Evolutionary conservation across 2,888 invertebrate genomes (phyloP).

Genomic region (Listrodromus nycthemerus): DNA sequence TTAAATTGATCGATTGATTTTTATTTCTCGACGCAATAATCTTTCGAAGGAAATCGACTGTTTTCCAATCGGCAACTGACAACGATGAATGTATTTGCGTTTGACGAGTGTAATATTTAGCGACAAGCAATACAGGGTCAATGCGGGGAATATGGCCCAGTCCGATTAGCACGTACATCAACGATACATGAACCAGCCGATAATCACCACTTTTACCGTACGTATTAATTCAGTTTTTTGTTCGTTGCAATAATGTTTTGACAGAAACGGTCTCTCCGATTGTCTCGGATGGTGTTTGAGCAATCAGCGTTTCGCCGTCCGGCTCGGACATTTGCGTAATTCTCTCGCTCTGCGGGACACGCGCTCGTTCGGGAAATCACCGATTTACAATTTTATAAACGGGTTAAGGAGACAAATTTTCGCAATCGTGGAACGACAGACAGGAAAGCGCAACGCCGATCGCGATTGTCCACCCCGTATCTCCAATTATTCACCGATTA

Average conservation of each 20-base stretch:
- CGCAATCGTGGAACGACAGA: conserved; percentile 75
- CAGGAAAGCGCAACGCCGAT: conserved; percentile 69
- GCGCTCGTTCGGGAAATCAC: conserved; percentile 44
- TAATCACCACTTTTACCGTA: too few species aligned
- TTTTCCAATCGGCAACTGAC: too few species aligned
- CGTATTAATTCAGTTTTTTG: not conserved
- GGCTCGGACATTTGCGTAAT: conserved; percentile 56
- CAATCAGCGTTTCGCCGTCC: conserved; percentile 20
- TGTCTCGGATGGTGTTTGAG: not conserved
- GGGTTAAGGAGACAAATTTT: conserved; percentile 81
- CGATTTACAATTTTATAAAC: conserved; percentile 68
- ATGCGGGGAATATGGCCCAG: too few species aligned
- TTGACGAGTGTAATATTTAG: not conserved
- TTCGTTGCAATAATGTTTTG: not conserved
- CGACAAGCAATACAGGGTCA: too few species aligned
- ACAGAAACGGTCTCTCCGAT: conserved; percentile 7
- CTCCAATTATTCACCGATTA: conserved; percentile 75
- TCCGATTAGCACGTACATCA: too few species aligned
- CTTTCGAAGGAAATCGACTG: too few species aligned
- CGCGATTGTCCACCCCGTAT: conserved; percentile 74
- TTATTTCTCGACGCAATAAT: too few species aligned
- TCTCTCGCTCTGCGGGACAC: conserved; percentile 51
- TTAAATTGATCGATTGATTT: too few species aligned
- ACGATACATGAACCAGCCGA: too few species aligned
- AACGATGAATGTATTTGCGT: not conserved